A percentile compares a stretch with the other conserved stretches of the same genome.
Evolutionary conservation across 2,113 vertebrate species (phyloP).

Genomic region (Thryonomys swinderianus): DNA sequence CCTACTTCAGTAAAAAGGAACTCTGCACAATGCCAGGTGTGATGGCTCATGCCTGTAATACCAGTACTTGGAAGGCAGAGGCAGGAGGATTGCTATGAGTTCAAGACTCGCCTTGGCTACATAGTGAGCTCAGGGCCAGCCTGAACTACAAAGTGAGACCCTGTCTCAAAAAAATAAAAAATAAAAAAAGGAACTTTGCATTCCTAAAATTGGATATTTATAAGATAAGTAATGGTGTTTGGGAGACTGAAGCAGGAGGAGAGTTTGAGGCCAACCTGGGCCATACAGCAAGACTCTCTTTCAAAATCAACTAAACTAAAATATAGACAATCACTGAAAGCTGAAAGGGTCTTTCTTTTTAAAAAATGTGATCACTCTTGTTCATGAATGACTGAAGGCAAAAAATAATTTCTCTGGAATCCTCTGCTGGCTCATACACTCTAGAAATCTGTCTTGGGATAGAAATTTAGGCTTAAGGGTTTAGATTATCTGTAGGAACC

Average conservation of each 20-base stretch:
- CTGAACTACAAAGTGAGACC: too few species aligned
- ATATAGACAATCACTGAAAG: neutral
- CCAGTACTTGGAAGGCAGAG: too few species aligned
- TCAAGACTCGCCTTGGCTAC: too few species aligned
- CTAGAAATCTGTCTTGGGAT: slow-evolving; percentile 8
- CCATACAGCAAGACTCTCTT: neutral
- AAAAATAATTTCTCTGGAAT: neutral
- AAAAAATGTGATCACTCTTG: neutral
- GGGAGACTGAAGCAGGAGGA: neutral
- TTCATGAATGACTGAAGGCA: slow-evolving; percentile 7
- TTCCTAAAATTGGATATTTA: slow-evolving; percentile 9
- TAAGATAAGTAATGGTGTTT: neutral
- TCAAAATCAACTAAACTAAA: neutral
- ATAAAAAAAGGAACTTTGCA: slow-evolving; percentile 19
- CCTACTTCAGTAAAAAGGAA: slow-evolving; percentile 11
- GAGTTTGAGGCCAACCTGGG: neutral
- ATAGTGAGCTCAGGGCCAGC: too few species aligned
- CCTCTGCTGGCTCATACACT: neutral
- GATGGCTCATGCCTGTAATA: too few species aligned
- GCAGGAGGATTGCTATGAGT: too few species aligned
- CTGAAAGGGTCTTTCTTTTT: slow-evolving; percentile 29
- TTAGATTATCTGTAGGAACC: neutral
- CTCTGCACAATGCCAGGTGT: too few species aligned
- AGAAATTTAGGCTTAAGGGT: slow-evolving; percentile 2
- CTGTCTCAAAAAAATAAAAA: too few species aligned